Base-by-base conservation (phyloP, 2,113 vertebrate species). In the Ophiodon elongatus region DNA sequence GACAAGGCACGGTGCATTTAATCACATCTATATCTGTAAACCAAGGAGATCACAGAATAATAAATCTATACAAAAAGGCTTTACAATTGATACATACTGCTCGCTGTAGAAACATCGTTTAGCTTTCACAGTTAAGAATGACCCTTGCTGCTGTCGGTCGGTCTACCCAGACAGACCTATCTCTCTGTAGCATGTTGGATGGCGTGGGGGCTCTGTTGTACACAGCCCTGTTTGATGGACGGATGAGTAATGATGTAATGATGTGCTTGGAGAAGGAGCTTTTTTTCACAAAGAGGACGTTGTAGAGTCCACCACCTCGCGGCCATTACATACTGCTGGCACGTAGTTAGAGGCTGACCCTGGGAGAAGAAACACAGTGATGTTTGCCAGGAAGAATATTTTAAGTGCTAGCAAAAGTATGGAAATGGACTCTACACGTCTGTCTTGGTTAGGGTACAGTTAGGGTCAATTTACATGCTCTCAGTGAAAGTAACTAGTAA, bases 291-390 rank as follows among this genome's bases (percentile, higher is more conserved):
- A 95, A 56, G 98, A 99, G 0, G 98, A 99, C 0, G 98, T 99
- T 0, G 97, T 99, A 3, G 98, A 99, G 91, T 99, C 98, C 85
- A 99, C 96, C 90, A 99, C 97, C 91, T 99, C 98, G 0, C 97
- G 97, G 52, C 98, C 98, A 0, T 99, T 99, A 88, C 98, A 99
- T 31, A 99, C 97, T 0, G 97, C 96, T 79, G 98, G 97, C 85
- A 99, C 97, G 0, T 95, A 96, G 86, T 97, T 97, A 9, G 95
- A 94, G 78, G 95, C 94, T 41, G 97, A 97, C 71, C 96, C 96
- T 98, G 92, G 27, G 59, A 66, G 54, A 76, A 17, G 6, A 66
- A 74, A 63, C 65, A 88, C 6, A 77, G 15, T 0, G 9, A 59
- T 2, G 67, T 87, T 80, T 79, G 27, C 31, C 69, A 64, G 57